phyloP scores from a whole-genome alignment of 2,797 vertebrate genomes.

The Graptemys geographica region DNA sequence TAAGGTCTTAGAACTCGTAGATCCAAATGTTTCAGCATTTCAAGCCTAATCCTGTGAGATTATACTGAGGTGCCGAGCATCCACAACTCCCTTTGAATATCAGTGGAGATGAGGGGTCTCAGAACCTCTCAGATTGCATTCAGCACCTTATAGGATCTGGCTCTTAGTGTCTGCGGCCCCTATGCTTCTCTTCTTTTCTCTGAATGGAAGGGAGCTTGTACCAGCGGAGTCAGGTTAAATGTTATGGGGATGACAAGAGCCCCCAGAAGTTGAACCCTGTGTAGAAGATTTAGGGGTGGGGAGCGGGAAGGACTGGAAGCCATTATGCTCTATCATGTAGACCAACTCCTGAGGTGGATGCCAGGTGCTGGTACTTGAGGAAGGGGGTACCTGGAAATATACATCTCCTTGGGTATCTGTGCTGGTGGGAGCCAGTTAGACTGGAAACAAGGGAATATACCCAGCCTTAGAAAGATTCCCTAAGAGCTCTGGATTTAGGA shows the following conservation, averaged over 20 bases:
- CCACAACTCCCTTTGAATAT: neutral
- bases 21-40: neutral
- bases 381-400: neutral
- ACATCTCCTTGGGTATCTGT: constrained; percentile 34
- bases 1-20: neutral
- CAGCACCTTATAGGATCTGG: neutral
- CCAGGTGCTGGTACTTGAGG: neutral
- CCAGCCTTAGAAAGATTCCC: constrained; percentile 70
- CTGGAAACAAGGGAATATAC: constrained; percentile 40
- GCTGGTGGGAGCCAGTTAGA: constrained; percentile 60
- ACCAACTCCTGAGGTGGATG: neutral
- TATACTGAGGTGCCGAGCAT: neutral
- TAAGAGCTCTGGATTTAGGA: constrained; percentile 69
- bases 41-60: neutral
- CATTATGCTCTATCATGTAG: neutral
- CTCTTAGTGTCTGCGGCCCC: neutral
- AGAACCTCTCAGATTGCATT: neutral
- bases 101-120: neutral
- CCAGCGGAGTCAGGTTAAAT: neutral
- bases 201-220: neutral
- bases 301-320: neutral
- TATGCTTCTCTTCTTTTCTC: neutral
- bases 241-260: neutral
- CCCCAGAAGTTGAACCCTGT: neutral
- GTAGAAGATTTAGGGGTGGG: neutral